phyloP scores from a whole-genome alignment of 2,113 vertebrate species.

The Saguinus imperator region DNA sequence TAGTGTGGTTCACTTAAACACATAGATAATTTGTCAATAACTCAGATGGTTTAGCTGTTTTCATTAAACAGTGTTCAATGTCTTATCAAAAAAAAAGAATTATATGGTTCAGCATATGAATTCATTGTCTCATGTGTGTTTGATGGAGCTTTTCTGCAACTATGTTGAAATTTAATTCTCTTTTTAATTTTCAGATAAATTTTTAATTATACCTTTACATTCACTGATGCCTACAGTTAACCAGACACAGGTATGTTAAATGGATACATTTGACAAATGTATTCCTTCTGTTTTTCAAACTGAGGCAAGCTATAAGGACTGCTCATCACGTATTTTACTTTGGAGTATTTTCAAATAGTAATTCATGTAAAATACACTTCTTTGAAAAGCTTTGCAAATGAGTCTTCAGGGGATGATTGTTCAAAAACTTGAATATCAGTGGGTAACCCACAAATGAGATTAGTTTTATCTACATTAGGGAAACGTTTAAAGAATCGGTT shows the following conservation, averaged over 20 bases:
- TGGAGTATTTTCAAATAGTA: constrained; percentile 11
- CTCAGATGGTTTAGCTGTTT: too few relatives aligned
- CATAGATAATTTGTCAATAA: too few relatives aligned
- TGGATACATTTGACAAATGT: constrained; percentile 19
- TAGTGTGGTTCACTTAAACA: too few relatives aligned
- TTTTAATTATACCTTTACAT: constrained; percentile 97
- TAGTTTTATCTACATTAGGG: neutral
- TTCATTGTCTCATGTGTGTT: neutral
- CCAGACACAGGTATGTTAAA: constrained; percentile 93
- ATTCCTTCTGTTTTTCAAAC: constrained; percentile 12
- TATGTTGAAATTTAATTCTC: constrained; percentile 40
- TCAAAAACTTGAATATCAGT: neutral
- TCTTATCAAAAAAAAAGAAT: too few relatives aligned
- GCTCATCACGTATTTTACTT: neutral
- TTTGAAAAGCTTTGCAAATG: neutral
- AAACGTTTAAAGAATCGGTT: constrained; percentile 25
- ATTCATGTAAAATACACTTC: neutral
- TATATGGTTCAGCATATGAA: neutral
- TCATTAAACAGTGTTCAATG: too few relatives aligned
- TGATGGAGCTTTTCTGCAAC: constrained; percentile 5
- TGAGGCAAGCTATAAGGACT: neutral
- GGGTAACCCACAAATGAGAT: neutral
- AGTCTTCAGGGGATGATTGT: neutral
- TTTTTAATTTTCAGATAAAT: constrained; percentile 90
- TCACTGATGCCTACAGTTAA: constrained; percentile 98